A percentile compares a stretch with the other conserved stretches of the same genome.
Conservation (phyloP, 2,113 vertebrate genomes). For the Psilopogon haemacephalus region DNA sequence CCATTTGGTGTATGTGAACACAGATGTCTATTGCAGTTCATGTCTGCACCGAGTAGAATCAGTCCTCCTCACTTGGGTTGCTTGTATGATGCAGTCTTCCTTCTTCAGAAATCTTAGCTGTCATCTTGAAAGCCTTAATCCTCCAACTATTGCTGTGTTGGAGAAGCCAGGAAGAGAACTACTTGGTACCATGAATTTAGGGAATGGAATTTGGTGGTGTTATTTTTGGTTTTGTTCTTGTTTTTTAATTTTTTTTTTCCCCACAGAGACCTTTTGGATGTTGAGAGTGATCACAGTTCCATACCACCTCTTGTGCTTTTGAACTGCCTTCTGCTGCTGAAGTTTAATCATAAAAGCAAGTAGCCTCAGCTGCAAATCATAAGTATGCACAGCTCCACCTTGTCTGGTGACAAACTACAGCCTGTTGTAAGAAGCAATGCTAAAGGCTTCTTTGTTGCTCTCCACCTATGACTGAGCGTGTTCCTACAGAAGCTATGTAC, state of each 20-base stretch:
- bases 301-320: background rate
- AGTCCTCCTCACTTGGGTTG: background rate
- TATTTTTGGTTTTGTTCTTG: no score
- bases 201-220: background rate
- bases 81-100: background rate
- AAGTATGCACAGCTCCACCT: background rate
- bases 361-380: background rate
- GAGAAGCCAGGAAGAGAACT: background rate
- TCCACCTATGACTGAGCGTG: background rate
- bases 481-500: background rate
- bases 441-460: background rate
- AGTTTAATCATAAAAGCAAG: background rate
- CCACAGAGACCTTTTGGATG: background rate
- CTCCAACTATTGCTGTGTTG: background rate
- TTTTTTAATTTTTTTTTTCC: background rate
- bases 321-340: background rate
- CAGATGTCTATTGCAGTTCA: background rate
- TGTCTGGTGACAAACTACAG: background rate
- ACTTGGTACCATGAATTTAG: rapidly evolving
- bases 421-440: background rate
- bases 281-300: background rate
- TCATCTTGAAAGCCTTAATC: background rate
- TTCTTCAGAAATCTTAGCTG: background rate
- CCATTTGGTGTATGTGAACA: background rate
- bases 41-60: background rate